A percentile compares a stretch with the other conserved stretches of the same genome.
These are phyloP conservation scores for Sparus aurata DNA, from an alignment of 2,797 vertebrate species.

Conservation along the genomic window DNA sequence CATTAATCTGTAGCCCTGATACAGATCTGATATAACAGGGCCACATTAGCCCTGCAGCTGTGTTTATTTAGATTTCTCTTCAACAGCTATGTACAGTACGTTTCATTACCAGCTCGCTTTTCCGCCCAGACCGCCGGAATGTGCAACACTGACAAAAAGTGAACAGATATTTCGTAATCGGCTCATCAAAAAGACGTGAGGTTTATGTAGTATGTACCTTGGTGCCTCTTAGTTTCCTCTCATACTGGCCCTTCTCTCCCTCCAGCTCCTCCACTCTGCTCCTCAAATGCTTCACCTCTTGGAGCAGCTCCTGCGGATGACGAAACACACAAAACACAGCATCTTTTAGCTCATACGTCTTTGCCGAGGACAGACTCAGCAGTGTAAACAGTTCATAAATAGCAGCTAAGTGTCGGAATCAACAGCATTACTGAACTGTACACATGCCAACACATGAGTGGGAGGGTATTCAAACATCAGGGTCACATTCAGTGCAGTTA, in stretches of 20 bases:
- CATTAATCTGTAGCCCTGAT: neutral
- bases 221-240: conserved; percentile 94
- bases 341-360: neutral
- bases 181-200: neutral
- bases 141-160: neutral
- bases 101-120: conserved; percentile 4
- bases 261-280: conserved; percentile 95
- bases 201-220: conserved; percentile 85
- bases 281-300: conserved; percentile 91
- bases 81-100: neutral
- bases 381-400: neutral
- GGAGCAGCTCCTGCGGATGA: conserved; percentile 88
- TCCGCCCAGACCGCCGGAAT: neutral
- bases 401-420: conserved; percentile 28
- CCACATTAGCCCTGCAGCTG: conserved; percentile 4
- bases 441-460: conserved; percentile 57
- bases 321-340: conserved; percentile 24
- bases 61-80: conserved; percentile 4
- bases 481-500: conserved; percentile 67
- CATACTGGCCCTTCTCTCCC: conserved; percentile 93
- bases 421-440: conserved; percentile 18
- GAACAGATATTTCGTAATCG: neutral
- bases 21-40: conserved; percentile 7
- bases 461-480: conserved; percentile 45
- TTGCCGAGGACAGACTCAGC: neutral